A percentile compares a stretch with the other conserved stretches of the same genome.
Evolutionary conservation across 2,113 vertebrate species (phyloP).

Genomic region (Ptilonorhynchus violaceus): DNA sequence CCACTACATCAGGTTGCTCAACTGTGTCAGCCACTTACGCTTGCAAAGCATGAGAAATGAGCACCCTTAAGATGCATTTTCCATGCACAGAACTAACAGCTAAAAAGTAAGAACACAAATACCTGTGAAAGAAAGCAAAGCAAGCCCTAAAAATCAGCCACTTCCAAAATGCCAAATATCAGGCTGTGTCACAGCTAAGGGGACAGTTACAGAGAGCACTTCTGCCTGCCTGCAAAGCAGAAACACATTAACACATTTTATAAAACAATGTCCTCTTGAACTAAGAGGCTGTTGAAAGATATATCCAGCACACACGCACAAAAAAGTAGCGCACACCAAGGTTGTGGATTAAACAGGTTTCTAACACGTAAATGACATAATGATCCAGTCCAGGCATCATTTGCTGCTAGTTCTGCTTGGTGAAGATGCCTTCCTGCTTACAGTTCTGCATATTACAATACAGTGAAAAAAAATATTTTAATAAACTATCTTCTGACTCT

Average conservation of each 20-base stretch:
- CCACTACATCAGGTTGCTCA: conserved; percentile 1
- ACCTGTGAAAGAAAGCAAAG: neutral
- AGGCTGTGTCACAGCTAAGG: neutral
- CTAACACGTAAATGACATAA: neutral
- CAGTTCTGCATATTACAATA: neutral
- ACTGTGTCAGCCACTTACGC: neutral
- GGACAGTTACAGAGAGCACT: neutral
- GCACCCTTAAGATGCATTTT: neutral
- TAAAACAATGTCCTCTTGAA: conserved; percentile 38
- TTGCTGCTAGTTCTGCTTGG: neutral
- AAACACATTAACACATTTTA: conserved; percentile 44
- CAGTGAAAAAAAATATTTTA: neutral
- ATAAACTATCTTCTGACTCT: conserved; percentile 13
- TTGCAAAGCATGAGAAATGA: neutral
- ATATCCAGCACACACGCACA: neutral
- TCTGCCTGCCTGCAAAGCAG: neutral
- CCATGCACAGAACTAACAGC: neutral
- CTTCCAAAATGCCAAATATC: neutral
- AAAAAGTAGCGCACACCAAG: neutral
- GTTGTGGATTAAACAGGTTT: conserved; percentile 13
- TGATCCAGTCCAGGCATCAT: neutral
- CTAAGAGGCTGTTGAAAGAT: conserved; percentile 30
- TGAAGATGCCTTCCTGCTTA: neutral
- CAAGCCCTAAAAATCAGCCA: neutral
- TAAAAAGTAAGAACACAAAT: neutral